Percentiles rank a stretch among this genome's conserved stretches.
These are phyloP conservation scores for Colostygia pectinataria DNA, from an alignment of 2,888 invertebrate genomes.

Conservation along the genomic window DNA sequence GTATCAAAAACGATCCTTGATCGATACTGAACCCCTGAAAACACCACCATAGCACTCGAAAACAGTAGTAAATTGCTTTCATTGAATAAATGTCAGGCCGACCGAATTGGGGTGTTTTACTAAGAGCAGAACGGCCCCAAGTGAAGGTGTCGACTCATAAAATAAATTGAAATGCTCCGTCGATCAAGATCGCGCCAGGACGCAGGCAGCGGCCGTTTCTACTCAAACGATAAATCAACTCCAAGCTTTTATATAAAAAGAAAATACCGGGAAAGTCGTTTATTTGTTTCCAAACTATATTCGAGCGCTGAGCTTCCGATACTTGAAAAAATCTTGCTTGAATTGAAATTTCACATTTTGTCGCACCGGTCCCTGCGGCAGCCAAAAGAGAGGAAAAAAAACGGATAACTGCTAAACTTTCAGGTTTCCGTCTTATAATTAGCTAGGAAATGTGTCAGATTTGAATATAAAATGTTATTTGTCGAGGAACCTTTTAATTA, in stretches of 20 bases:
- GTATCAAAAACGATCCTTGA: conserved; percentile 3
- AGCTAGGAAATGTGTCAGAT: conserved; percentile 46
- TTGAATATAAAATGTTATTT: conserved; percentile 31
- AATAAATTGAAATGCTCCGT: conserved; percentile 78
- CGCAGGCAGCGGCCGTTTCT: conserved; percentile 58
- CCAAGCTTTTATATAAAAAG: conserved; percentile 73
- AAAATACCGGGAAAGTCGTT: conserved; percentile 69
- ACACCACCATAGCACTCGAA: conserved; percentile 15
- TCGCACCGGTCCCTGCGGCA: conserved; percentile 46
- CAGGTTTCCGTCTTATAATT: conserved; percentile 49
- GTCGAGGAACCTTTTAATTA: conserved; percentile 22
- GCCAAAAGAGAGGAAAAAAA: conserved; percentile 41
- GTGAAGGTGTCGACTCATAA: conserved; percentile 73
- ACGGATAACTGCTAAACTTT: conserved; percentile 52
- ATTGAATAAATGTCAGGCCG: conserved; percentile 46
- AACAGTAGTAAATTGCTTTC: conserved; percentile 40
- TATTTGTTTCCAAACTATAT: conserved; percentile 80
- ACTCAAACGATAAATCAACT: conserved; percentile 75
- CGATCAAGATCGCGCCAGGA: conserved; percentile 73
- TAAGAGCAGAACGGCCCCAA: conserved; percentile 47
- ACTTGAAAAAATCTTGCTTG: conserved; percentile 62
- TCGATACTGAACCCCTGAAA: conserved; percentile 8
- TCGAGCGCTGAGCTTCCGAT: conserved; percentile 52
- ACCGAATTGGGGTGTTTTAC: conserved; percentile 50
- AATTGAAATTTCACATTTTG: conserved; percentile 73